Percentiles rank a stretch among this genome's conserved stretches.
These are phyloP conservation scores for Tympanoctomys barrerae DNA, from an alignment of 2,797 vertebrate genomes.

Conservation along the genomic window DNA sequence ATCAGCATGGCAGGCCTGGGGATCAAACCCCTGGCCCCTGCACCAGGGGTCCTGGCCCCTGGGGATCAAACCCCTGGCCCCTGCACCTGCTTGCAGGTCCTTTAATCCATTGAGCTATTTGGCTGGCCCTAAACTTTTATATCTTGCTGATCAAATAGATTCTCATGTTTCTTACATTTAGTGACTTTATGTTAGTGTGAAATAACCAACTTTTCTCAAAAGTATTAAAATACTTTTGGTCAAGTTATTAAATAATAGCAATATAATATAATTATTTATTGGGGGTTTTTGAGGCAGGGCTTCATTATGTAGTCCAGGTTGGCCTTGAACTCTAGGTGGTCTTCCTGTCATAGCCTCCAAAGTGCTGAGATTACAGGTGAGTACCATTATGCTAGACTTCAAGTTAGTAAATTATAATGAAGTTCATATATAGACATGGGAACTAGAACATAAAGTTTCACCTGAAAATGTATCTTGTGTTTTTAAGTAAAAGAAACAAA, in stretches of 20 bases:
- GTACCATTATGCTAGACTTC: not conserved
- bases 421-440: slow-evolving; percentile 31
- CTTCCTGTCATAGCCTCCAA: not conserved
- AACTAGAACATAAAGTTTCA: slow-evolving; percentile 50
- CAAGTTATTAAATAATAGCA: not conserved
- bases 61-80: no score
- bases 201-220: slow-evolving; percentile 55
- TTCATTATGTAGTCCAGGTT: not conserved
- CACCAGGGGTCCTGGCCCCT: no score
- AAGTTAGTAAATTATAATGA: not conserved
- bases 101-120: no score
- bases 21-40: no score
- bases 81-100: no score
- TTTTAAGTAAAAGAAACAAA: slow-evolving; percentile 44
- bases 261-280: not conserved
- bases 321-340: not conserved
- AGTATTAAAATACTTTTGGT: slow-evolving; percentile 46
- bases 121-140: not conserved
- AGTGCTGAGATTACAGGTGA: not conserved
- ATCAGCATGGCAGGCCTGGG: not conserved
- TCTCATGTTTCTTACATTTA: slow-evolving; percentile 18
- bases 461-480: not conserved
- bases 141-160: not conserved
- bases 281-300: not conserved
- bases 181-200: not conserved